Percentiles rank a stretch among this genome's conserved stretches.
Evolutionary conservation across 2,888 invertebrate genomes (phyloP).

Genomic region (Pomacea canaliculata): DNA sequence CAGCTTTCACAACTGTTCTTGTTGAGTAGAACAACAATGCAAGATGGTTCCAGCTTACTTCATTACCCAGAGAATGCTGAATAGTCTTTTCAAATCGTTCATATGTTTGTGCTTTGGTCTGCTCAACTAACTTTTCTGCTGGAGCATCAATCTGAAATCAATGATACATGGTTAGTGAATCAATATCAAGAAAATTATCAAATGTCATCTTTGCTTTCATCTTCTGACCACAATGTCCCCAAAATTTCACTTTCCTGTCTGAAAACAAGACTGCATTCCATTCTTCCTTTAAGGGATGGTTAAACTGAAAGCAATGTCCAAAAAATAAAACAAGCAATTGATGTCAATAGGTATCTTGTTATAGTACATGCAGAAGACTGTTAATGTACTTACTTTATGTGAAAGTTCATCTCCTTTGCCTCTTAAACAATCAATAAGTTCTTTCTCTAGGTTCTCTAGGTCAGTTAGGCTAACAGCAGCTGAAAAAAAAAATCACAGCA

Average conservation of each 20-base stretch:
- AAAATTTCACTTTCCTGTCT: too few species aligned
- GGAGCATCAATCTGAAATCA: constrained; percentile 16
- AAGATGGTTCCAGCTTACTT: constrained; percentile 62
- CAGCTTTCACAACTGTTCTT: constrained; percentile 57
- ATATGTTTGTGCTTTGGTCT: constrained; percentile 58
- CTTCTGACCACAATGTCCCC: too few species aligned
- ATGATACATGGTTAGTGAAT: not conserved
- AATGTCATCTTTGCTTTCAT: too few species aligned
- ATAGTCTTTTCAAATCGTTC: constrained; percentile 59
- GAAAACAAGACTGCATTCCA: too few species aligned
- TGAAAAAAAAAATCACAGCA: not conserved
- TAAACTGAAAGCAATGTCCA: too few species aligned
- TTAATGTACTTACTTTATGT: constrained; percentile 36
- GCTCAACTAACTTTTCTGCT: constrained; percentile 36
- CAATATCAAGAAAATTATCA: too few species aligned
- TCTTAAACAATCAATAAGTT: constrained; percentile 45
- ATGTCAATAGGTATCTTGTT: too few species aligned
- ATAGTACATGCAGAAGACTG: too few species aligned
- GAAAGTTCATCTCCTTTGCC: constrained; percentile 45
- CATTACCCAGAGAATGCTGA: constrained; percentile 53
- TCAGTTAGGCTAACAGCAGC: constrained; percentile 9
- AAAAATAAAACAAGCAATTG: too few species aligned
- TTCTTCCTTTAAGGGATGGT: too few species aligned
- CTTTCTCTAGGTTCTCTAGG: constrained; percentile 43
- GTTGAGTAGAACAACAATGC: constrained; percentile 64